These are phyloP conservation scores for Eurystomus gularis DNA, from an alignment of 2,113 vertebrate species.

Conservation along the genomic window DNA sequence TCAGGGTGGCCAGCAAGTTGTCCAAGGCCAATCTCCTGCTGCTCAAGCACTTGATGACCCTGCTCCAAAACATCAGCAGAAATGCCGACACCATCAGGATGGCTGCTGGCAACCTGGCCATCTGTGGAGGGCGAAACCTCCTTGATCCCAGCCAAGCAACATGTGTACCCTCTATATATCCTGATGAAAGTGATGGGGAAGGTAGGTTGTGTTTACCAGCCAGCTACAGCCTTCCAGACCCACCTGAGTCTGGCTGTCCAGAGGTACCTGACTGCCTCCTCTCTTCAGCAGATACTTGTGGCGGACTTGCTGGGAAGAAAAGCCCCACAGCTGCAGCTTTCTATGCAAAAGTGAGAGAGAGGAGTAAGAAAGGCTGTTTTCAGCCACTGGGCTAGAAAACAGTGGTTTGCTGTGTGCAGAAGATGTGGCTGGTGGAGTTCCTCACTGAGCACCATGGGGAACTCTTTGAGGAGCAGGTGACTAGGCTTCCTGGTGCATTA, in stretches of 20 bases:
- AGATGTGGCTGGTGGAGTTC: conserved; percentile 78
- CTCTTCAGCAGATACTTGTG: fast-evolving
- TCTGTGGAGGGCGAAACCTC: conserved; percentile 82
- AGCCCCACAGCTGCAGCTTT: not conserved
- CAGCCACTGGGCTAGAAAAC: not conserved
- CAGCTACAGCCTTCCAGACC: fast-evolving
- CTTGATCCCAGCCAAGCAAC: conserved; percentile 64
- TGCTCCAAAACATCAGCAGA: conserved; percentile 76
- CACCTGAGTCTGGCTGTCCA: not conserved
- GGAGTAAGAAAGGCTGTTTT: not conserved
- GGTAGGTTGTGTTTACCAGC: conserved; percentile 3
- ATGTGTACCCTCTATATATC: conserved; percentile 47
- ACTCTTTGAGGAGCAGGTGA: conserved; percentile 80
- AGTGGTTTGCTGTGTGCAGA: conserved; percentile 53
- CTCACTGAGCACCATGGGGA: conserved; percentile 80
- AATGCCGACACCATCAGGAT: conserved; percentile 78
- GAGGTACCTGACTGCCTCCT: not conserved
- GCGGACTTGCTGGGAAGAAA: not conserved
- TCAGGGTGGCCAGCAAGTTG: conserved; percentile 73
- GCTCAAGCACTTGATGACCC: conserved; percentile 76
- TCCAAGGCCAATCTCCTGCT: conserved; percentile 76
- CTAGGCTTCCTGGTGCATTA: conserved; percentile 58
- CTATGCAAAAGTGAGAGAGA: fast-evolving
- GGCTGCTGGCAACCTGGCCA: conserved; percentile 82
- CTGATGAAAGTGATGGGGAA: conserved; percentile 63